These are phyloP conservation scores for Anticlea derivata DNA, from an alignment of 2,888 invertebrate species.

Conservation along the genomic window DNA sequence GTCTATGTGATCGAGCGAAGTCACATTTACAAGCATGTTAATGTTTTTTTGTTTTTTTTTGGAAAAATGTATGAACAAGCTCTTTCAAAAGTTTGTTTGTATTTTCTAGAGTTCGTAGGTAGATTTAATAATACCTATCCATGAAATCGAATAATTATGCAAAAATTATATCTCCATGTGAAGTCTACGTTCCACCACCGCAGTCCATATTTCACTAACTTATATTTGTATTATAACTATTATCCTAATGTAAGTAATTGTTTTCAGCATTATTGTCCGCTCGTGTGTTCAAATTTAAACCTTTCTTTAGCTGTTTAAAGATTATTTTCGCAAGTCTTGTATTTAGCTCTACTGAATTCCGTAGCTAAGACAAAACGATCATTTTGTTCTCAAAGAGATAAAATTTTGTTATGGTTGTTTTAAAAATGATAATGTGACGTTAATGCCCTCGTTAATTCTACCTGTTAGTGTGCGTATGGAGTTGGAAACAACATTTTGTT, in stretches of 20 bases:
- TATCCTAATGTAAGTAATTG: slow-evolving; percentile 5
- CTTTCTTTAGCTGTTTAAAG: slow-evolving; percentile 1
- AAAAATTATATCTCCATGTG: too few species aligned
- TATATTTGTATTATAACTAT: too few species aligned
- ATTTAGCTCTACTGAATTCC: slow-evolving; percentile 13
- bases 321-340: slow-evolving; percentile 5
- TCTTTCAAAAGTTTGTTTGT: too few species aligned
- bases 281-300: slow-evolving; percentile 1
- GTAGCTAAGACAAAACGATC: slow-evolving; percentile 16
- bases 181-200: too few species aligned
- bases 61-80: too few species aligned
- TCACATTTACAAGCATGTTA: too few species aligned
- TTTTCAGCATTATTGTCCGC: neutral
- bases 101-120: too few species aligned
- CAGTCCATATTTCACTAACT: too few species aligned
- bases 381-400: slow-evolving; percentile 24
- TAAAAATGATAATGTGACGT: slow-evolving; percentile 32
- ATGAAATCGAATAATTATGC: too few species aligned
- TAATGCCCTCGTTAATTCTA: slow-evolving; percentile 29
- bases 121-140: too few species aligned
- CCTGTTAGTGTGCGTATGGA: slow-evolving; percentile 23
- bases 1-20: too few species aligned
- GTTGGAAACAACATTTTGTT: slow-evolving; percentile 3
- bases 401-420: slow-evolving; percentile 28
- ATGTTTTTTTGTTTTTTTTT: too few species aligned